These are phyloP conservation scores for Pogonomyrmex californicus DNA, from an alignment of 1,140 invertebrate genomes.

Conservation along the genomic window DNA sequence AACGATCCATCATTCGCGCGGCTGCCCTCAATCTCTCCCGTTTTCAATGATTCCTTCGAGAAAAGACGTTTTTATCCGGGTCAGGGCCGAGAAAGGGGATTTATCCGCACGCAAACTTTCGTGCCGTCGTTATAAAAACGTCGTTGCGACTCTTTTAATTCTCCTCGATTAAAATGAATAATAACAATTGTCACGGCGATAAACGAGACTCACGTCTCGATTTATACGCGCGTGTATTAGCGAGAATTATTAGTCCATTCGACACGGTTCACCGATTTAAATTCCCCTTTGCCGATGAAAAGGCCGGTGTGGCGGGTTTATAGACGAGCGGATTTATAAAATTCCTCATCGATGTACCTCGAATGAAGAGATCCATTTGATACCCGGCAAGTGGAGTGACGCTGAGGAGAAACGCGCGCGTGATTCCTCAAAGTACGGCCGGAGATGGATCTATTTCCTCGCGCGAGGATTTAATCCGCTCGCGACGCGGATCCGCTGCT, in stretches of 20 bases:
- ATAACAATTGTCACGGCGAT: neutral
- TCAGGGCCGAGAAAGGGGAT: neutral
- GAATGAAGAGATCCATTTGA: constrained; percentile 26
- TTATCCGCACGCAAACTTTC: neutral
- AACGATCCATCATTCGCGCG: constrained; percentile 53
- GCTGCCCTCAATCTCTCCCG: constrained; percentile 44
- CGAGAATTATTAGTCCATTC: neutral
- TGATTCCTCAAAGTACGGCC: constrained; percentile 35
- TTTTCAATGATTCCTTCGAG: constrained; percentile 43
- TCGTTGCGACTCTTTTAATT: neutral
- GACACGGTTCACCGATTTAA: neutral
- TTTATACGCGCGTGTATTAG: neutral
- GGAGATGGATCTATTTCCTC: constrained; percentile 70
- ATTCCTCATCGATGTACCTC: neutral
- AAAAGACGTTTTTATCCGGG: constrained; percentile 26
- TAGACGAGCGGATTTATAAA: constrained; percentile 20
- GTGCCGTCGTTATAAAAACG: neutral
- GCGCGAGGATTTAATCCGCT: constrained; percentile 37
- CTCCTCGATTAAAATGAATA: neutral
- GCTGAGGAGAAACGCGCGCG: constrained; percentile 13
- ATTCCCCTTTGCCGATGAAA: neutral
- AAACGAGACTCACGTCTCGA: neutral
- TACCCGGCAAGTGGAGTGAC: constrained; percentile 1
- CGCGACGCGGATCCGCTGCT: constrained; percentile 1
- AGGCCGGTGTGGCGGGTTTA: neutral